These are phyloP conservation scores for Cancer borealis DNA, from an alignment of 2,888 invertebrate species.

Conservation along the genomic window DNA sequence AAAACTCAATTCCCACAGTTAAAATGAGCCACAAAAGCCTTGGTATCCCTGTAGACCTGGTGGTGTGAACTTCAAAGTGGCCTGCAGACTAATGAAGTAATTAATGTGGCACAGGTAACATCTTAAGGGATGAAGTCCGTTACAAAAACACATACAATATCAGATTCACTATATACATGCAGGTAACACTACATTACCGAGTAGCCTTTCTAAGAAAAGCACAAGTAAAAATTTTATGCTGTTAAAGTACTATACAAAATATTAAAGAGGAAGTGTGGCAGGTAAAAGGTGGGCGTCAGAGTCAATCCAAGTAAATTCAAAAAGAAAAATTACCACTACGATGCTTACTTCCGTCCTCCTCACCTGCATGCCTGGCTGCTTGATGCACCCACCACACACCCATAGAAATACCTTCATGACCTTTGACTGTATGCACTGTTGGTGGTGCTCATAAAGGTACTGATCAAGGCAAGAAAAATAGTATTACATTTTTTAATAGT, in stretches of 20 bases:
- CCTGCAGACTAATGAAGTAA: not conserved
- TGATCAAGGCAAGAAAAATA: not conserved
- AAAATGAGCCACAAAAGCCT: constrained; percentile 14
- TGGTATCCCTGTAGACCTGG: not conserved
- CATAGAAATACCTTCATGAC: not conserved
- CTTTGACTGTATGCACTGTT: not conserved
- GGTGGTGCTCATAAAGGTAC: not conserved
- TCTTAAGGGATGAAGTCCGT: not conserved
- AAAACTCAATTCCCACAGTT: not conserved
- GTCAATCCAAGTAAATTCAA: not conserved
- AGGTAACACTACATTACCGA: not conserved
- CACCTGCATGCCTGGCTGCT: not conserved
- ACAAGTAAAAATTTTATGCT: not conserved
- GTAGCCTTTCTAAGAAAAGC: not conserved
- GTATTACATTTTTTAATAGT: not conserved
- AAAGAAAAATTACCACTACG: not conserved
- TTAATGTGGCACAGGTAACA: not conserved
- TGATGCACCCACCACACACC: not conserved
- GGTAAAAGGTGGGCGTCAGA: not conserved
- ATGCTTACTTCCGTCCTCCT: not conserved
- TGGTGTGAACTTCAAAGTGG: not conserved
- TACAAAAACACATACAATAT: not conserved
- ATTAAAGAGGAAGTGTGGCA: not conserved
- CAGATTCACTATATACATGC: not conserved
- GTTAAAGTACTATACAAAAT: not conserved